Conservation (phyloP, 2,797 vertebrate genomes). For the Sciurus vulgaris region DNA sequence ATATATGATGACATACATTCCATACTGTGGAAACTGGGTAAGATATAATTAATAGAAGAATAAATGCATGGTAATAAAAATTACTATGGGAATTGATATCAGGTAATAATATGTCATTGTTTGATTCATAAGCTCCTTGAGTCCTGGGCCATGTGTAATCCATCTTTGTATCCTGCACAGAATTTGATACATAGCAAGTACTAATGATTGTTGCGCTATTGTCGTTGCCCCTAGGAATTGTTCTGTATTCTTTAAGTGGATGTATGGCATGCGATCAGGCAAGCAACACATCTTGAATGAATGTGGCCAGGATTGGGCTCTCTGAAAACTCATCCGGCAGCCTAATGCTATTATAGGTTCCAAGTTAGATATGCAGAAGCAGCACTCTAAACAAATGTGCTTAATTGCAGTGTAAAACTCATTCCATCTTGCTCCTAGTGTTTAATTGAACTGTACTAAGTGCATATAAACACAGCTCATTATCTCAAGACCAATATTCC, state of each 20-base stretch:
- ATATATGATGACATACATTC: background rate
- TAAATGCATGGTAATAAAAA: background rate
- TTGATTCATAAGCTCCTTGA: slow-evolving; percentile 42
- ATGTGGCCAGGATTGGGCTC: background rate
- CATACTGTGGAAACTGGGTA: background rate
- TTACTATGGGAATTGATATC: slow-evolving; percentile 22
- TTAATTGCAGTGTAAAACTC: background rate
- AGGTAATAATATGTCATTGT: slow-evolving; percentile 16
- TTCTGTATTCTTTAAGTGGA: background rate
- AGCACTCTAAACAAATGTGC: background rate
- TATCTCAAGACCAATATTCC: background rate
- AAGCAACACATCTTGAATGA: background rate
- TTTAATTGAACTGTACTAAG: slow-evolving; percentile 1
- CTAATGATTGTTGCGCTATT: slow-evolving; percentile 21
- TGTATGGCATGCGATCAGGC: background rate
- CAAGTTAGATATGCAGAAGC: background rate
- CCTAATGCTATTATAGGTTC: background rate
- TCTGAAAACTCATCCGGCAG: background rate
- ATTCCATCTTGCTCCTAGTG: background rate
- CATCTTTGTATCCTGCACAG: slow-evolving; percentile 32
- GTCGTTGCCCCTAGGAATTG: background rate
- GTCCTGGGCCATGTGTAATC: slow-evolving; percentile 35
- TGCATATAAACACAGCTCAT: background rate
- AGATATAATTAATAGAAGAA: slow-evolving; percentile 18
- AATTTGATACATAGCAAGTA: background rate